A percentile compares a stretch with the other conserved stretches of the same genome.
These are phyloP conservation scores for Cinara cedri DNA, from an alignment of 2,888 invertebrate species.

Conservation along the genomic window DNA sequence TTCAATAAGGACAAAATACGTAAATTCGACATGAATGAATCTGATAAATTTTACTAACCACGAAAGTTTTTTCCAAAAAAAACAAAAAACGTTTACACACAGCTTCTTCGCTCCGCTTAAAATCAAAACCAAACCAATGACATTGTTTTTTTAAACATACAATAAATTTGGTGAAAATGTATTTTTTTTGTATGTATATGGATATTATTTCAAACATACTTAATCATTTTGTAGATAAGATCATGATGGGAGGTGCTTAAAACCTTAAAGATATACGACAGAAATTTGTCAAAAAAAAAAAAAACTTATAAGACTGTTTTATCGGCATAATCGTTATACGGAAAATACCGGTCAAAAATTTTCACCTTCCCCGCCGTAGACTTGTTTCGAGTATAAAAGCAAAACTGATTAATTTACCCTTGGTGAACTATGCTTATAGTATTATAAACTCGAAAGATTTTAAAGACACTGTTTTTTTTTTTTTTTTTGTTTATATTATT, in stretches of 20 bases:
- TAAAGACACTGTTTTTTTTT: neutral
- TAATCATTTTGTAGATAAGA: conserved; percentile 6
- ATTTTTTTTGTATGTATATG: too few species aligned
- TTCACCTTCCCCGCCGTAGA: neutral
- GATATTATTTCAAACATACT: conserved; percentile 12
- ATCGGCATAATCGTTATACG: neutral
- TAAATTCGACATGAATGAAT: too few species aligned
- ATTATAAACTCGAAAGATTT: neutral
- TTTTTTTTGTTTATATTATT: too few species aligned
- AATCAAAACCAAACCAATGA: too few species aligned
- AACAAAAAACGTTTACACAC: too few species aligned
- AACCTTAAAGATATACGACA: conserved; percentile 16
- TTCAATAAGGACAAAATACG: too few species aligned
- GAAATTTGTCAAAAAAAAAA: neutral
- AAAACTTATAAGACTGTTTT: conserved; percentile 32
- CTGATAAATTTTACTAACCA: too few species aligned
- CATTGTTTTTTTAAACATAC: too few species aligned
- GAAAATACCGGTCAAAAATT: neutral
- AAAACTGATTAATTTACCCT: conserved; percentile 35
- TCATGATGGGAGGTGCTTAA: neutral
- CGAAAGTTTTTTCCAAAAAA: too few species aligned
- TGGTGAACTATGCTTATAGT: neutral
- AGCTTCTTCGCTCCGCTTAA: too few species aligned
- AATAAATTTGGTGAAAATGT: too few species aligned
- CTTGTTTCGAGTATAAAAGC: conserved; percentile 12